phyloP scores from a whole-genome alignment of 2,888 invertebrate species.

The Ephialtes manifestator region DNA sequence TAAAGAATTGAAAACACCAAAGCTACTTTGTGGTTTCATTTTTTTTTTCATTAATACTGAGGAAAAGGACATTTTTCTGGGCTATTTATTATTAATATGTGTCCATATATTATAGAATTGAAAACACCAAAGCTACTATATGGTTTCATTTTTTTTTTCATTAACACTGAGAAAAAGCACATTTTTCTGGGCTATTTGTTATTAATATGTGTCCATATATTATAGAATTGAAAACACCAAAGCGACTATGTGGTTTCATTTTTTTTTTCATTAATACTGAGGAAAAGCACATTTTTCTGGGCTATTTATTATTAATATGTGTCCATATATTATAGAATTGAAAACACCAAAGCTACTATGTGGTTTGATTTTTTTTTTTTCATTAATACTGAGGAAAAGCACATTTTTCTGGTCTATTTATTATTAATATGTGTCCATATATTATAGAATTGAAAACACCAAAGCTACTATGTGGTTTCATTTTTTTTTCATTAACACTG shows the following conservation, averaged over 20 bases:
- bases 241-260: slow-evolving; percentile 23
- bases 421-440: slow-evolving; percentile 28
- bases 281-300: slow-evolving; percentile 12
- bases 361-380: background rate
- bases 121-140: slow-evolving; percentile 26
- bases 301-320: slow-evolving; percentile 33
- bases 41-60: background rate
- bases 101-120: slow-evolving; percentile 24
- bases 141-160: background rate
- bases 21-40: slow-evolving; percentile 23
- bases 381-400: slow-evolving; percentile 7
- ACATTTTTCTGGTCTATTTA: slow-evolving; percentile 32
- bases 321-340: slow-evolving; percentile 24
- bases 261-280: background rate
- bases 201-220: slow-evolving; percentile 27
- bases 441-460: slow-evolving; percentile 12
- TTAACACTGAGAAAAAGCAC: slow-evolving; percentile 3
- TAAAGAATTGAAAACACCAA: slow-evolving; percentile 10
- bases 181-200: slow-evolving; percentile 31
- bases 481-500: background rate
- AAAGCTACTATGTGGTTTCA: slow-evolving; percentile 20
- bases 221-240: slow-evolving; percentile 10
- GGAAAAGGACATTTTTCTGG: slow-evolving; percentile 12
- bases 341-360: slow-evolving; percentile 26
- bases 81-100: slow-evolving; percentile 33